Base-by-base conservation (phyloP, 2,797 vertebrate species). In the Pempheris klunzingeri region DNA sequence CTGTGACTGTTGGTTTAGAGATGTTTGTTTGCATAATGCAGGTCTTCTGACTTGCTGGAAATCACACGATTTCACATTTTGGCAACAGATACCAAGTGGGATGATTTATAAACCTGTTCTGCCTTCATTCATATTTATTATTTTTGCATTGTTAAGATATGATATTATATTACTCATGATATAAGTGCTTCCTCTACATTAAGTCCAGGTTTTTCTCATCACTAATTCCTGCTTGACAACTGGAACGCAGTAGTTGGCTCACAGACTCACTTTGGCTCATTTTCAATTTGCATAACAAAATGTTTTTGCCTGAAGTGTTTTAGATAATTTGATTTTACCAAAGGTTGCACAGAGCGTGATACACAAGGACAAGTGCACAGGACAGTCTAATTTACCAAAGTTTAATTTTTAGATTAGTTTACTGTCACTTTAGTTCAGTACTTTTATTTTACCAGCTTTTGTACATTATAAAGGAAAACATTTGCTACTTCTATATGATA, bases 31-130 rank as follows among this genome's bases (percentile, higher is more conserved):
- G 83, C 75, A 61, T 72, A 87, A 57, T 54, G 71, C 39, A 72
- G 72, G 70, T 78, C 74, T 39, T 81, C 84, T 88, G 93, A 92
- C 84, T 92, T 92, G n/a, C 88, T 89, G 90, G 91, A 94, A 93
- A 91, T 91, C 93, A 93, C 89, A 90, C 92, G 92, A 71, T 90
- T 88, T 80, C 67, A 70, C 82, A 84, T 69, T 43, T 67, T 91
- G 90, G 81, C 88, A 91, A 65, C 53, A 82, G 53, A 47, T 28
- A 34, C 39, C 2, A 49, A 64, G 26, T 47, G 41, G n/a, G 52
- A 28, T 61, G 22, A 63, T 63, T 58, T 10, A 26, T 28, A 26
- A 43, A 61, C 4, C 3, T 44, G 9, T 15, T n/a, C n/a, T 49
- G 15, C 3, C 12, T 65, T 12, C 6, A 53, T 34, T 57, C n/a